phyloP scores from a whole-genome alignment of 2,888 invertebrate species.

The Cenopis cana region DNA sequence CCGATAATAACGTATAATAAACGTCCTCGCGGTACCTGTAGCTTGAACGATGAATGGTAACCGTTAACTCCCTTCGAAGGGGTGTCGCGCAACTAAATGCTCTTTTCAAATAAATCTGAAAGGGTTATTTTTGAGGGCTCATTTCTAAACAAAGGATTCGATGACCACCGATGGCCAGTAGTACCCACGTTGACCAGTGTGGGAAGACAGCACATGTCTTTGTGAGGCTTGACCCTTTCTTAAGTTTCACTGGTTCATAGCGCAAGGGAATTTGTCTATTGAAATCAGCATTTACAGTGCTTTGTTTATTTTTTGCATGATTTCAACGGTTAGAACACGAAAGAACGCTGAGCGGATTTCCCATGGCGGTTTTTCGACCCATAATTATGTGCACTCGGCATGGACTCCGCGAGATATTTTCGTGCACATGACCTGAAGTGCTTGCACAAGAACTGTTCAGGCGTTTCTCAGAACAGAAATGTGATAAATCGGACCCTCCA shows the following conservation, averaged over 20 bases:
- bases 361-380: slow-evolving; percentile 80
- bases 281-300: slow-evolving; percentile 56
- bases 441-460: slow-evolving; percentile 81
- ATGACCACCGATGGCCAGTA: slow-evolving; percentile 82
- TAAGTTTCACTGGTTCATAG: slow-evolving; percentile 66
- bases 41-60: slow-evolving; percentile 59
- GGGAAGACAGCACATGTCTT: slow-evolving; percentile 72
- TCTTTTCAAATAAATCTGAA: slow-evolving; percentile 68
- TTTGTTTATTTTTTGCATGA: slow-evolving; percentile 74
- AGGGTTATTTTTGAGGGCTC: slow-evolving; percentile 74
- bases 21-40: slow-evolving; percentile 43
- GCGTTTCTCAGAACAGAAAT: slow-evolving; percentile 80
- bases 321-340: slow-evolving; percentile 72
- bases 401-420: slow-evolving; percentile 79
- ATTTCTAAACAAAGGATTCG: slow-evolving; percentile 73
- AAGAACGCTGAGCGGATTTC: slow-evolving; percentile 67
- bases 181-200: slow-evolving; percentile 80
- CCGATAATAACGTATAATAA: slow-evolving; percentile 43
- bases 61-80: slow-evolving; percentile 69
- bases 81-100: slow-evolving; percentile 68
- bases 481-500: slow-evolving; percentile 84
- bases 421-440: slow-evolving; percentile 82
- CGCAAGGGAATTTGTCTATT: slow-evolving; percentile 67
- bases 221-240: slow-evolving; percentile 74
- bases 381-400: slow-evolving; percentile 79